Percentiles rank a stretch among this genome's conserved stretches.
phyloP scores from a whole-genome alignment of 2,113 vertebrate genomes.

The Xiphias gladius region DNA sequence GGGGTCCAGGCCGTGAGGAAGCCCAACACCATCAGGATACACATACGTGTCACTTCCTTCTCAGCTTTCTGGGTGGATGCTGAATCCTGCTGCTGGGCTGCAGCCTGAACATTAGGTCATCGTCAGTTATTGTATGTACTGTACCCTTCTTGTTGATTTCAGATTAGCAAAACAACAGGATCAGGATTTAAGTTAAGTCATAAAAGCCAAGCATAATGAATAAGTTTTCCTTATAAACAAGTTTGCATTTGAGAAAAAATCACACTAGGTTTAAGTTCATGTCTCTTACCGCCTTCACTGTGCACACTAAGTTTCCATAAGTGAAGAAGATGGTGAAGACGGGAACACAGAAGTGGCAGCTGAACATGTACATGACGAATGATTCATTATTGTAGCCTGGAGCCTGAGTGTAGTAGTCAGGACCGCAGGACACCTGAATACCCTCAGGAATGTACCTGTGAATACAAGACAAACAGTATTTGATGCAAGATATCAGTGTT shows the following conservation, averaged over 20 bases:
- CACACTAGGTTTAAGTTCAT: neutral
- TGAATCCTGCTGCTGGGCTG: slow-evolving; percentile 85
- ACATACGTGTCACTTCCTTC: slow-evolving; percentile 88
- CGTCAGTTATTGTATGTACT: neutral
- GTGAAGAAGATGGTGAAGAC: slow-evolving; percentile 85
- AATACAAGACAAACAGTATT: neutral
- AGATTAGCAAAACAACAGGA: neutral
- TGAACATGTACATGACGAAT: slow-evolving; percentile 86
- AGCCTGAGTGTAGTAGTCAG: slow-evolving; percentile 86
- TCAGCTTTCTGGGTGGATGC: slow-evolving; percentile 87
- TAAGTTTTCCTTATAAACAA: neutral
- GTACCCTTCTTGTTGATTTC: neutral
- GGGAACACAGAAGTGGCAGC: slow-evolving; percentile 75
- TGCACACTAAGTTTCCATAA: slow-evolving; percentile 84
- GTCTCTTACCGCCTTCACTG: slow-evolving; percentile 85
- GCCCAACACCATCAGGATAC: slow-evolving; percentile 86
- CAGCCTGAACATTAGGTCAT: slow-evolving; percentile 47
- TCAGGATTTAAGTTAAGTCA: neutral
- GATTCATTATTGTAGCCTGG: slow-evolving; percentile 85
- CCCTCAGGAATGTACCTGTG: slow-evolving; percentile 86
- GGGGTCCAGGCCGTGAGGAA: slow-evolving; percentile 85
- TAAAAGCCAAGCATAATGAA: neutral
- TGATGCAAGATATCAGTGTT: neutral
- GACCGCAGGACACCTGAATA: slow-evolving; percentile 86
- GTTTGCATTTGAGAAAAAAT: neutral